phyloP scores from a whole-genome alignment of 2,113 vertebrate species.

The Chaetodon trifascialis region DNA sequence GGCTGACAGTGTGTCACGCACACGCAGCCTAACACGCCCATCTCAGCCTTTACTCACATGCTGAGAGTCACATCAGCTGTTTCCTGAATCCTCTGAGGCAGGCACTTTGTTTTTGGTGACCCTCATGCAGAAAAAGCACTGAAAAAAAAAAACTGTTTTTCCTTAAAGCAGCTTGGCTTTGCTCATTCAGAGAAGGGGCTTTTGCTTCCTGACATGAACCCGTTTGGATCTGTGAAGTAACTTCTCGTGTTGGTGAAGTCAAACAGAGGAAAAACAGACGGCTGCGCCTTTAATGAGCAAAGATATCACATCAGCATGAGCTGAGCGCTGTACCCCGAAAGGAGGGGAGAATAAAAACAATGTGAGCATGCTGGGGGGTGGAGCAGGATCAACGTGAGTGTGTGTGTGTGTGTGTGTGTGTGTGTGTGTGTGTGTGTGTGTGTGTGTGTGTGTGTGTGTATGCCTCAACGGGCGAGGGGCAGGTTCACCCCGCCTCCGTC shows the following conservation, averaged over 20 bases:
- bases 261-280: slow-evolving; percentile 29
- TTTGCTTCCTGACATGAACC: slow-evolving; percentile 18
- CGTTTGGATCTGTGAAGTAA: slow-evolving; percentile 7
- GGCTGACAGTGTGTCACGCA: slow-evolving; percentile 60
- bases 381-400: not conserved
- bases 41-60: slow-evolving; percentile 54
- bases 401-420: slow-evolving; percentile 26
- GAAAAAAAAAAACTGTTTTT: not conserved
- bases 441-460: slow-evolving; percentile 30
- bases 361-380: slow-evolving; percentile 13
- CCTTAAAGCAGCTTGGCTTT: not conserved
- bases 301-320: slow-evolving; percentile 18
- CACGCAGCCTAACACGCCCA: slow-evolving; percentile 46
- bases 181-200: slow-evolving; percentile 3
- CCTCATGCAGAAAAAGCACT: not conserved
- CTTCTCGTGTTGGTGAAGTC: slow-evolving; percentile 8
- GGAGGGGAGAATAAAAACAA: not conserved
- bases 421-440: not conserved
- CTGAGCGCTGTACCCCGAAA: not conserved
- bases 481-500: slow-evolving; percentile 25
- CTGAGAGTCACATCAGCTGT: slow-evolving; percentile 73
- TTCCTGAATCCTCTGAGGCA: slow-evolving; percentile 53
- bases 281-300: slow-evolving; percentile 20
- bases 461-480: slow-evolving; percentile 15
- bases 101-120: slow-evolving; percentile 16